Conservation (phyloP, 2,797 vertebrate genomes). For the Pseudochaenichthys georgianus region DNA sequence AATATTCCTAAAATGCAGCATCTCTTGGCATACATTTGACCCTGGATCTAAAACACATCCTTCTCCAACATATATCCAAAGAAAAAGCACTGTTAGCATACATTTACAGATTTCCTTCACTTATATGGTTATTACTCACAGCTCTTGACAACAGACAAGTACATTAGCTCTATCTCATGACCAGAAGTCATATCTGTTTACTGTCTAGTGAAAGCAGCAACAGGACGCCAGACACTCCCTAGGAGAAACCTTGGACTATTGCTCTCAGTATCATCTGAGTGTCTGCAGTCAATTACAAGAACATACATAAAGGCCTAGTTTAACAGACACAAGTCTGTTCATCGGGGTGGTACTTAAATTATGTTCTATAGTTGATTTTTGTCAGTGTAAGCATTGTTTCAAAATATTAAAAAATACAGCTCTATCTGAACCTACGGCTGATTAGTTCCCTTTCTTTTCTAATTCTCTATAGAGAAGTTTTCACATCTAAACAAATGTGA, state of each 20-base stretch:
- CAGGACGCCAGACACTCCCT: constrained; percentile 12
- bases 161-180: neutral
- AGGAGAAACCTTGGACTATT: neutral
- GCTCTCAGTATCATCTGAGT: neutral
- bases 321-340: neutral
- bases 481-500: neutral
- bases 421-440: neutral
- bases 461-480: neutral
- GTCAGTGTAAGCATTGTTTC: neutral
- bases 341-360: neutral
- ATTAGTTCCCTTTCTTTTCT: neutral
- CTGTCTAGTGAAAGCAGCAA: neutral
- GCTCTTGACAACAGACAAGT: neutral
- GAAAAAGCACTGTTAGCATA: neutral
- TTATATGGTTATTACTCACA: neutral
- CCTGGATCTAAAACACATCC: too few species aligned
- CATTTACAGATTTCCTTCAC: neutral
- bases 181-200: neutral
- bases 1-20: neutral
- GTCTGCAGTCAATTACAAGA: neutral
- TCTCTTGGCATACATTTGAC: neutral
- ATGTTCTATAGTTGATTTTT: neutral
- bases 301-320: neutral
- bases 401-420: neutral
- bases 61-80: too few species aligned